Evolutionary conservation across 2,797 vertebrate genomes (phyloP).

Genomic region (Echeneis naucrates): DNA sequence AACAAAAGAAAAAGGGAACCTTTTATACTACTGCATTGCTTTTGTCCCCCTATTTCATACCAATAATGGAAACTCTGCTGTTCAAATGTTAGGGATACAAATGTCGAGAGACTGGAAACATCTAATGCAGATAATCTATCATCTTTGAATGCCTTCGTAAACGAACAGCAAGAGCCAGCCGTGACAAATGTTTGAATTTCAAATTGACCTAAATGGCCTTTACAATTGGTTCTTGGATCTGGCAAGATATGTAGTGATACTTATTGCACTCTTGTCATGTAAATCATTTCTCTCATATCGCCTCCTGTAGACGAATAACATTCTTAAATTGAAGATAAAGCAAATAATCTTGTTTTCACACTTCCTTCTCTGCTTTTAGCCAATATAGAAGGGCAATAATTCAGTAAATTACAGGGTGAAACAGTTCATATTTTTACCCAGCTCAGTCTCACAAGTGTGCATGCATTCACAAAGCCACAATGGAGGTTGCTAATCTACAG

Average conservation of each 20-base stretch:
- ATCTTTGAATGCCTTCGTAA: constrained; percentile 20
- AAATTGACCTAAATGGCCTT: constrained; percentile 26
- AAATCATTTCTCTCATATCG: constrained; percentile 44
- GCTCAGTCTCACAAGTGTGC: constrained; percentile 51
- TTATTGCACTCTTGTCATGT: constrained; percentile 54
- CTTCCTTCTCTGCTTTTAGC: constrained; percentile 17
- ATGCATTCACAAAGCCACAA: constrained; percentile 63
- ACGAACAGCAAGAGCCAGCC: constrained; percentile 16
- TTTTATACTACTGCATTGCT: constrained; percentile 1
- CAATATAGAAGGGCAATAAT: constrained; percentile 20
- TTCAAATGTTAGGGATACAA: constrained; percentile 13
- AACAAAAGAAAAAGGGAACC: constrained; percentile 28
- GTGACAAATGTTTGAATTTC: constrained; percentile 5
- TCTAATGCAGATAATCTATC: constrained; percentile 16
- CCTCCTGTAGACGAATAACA: constrained; percentile 54
- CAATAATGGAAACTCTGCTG: constrained; percentile 15
- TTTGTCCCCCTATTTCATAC: neutral
- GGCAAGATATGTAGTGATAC: constrained; percentile 23
- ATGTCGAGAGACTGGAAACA: constrained; percentile 17
- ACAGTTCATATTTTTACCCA: constrained; percentile 7
- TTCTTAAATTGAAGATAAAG: constrained; percentile 54
- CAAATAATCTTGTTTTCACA: constrained; percentile 16
- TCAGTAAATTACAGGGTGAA: constrained; percentile 19
- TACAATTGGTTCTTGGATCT: constrained; percentile 33
- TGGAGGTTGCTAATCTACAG: constrained; percentile 43